These are phyloP conservation scores for Cavia porcellus DNA, from an alignment of 2,113 vertebrate species.

Conservation along the genomic window DNA sequence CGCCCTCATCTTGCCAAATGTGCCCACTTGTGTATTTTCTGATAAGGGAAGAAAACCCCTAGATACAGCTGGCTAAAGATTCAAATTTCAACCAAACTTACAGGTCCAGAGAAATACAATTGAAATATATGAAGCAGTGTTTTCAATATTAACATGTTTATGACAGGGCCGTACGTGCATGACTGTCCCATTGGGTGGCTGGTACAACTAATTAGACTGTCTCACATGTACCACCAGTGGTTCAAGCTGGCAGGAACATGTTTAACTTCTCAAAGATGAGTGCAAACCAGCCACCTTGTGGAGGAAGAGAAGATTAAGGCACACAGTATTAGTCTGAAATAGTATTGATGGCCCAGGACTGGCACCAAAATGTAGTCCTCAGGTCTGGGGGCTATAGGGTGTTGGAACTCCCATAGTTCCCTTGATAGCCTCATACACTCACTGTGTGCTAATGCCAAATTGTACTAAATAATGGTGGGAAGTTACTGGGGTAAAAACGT, in stretches of 20 bases:
- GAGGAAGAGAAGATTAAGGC: slow-evolving; percentile 20
- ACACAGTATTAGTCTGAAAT: slow-evolving; percentile 58
- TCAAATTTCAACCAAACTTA: slow-evolving; percentile 5
- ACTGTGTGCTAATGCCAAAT: background rate
- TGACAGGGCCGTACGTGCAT: background rate
- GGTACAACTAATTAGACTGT: background rate
- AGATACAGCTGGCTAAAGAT: slow-evolving; percentile 44
- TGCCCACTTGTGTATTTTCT: background rate
- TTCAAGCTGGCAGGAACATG: background rate
- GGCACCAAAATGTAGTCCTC: slow-evolving; percentile 39
- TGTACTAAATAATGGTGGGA: slow-evolving; percentile 3
- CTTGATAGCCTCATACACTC: background rate
- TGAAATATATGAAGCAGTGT: slow-evolving; percentile 26
- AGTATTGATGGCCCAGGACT: background rate
- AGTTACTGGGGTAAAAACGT: background rate
- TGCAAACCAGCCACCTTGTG: background rate
- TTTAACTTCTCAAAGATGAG: slow-evolving; percentile 32
- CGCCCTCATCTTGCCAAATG: background rate
- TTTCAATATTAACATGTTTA: background rate
- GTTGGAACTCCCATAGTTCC: background rate
- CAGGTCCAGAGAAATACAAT: slow-evolving; percentile 6
- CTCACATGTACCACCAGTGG: background rate
- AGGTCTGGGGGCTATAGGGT: background rate
- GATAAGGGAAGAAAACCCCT: background rate
- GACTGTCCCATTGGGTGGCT: background rate